A percentile compares a stretch with the other conserved stretches of the same genome.
phyloP scores from a whole-genome alignment of 2,888 invertebrate species.

The Spilosoma lubricipeda region DNA sequence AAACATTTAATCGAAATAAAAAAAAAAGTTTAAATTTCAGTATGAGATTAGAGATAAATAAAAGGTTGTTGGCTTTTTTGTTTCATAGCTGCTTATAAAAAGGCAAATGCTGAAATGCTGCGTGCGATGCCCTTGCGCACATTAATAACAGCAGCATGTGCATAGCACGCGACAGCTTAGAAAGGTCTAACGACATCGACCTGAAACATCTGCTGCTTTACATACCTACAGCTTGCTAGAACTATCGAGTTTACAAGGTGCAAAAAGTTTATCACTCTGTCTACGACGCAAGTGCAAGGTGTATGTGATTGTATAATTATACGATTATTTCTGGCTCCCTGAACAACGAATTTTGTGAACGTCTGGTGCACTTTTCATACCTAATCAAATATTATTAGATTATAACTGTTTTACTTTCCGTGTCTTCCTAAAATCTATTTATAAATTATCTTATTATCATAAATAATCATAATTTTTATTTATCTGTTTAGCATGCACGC shows the following conservation, averaged over 20 bases:
- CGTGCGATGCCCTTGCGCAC: slow-evolving; percentile 49
- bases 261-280: slow-evolving; percentile 37
- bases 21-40: not conserved
- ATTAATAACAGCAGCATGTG: slow-evolving; percentile 63
- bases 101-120: slow-evolving; percentile 62
- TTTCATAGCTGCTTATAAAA: slow-evolving; percentile 37
- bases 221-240: slow-evolving; percentile 45
- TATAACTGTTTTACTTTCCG: too few species aligned
- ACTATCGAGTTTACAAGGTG: slow-evolving; percentile 45
- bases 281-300: slow-evolving; percentile 32
- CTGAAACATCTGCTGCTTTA: slow-evolving; percentile 71
- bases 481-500: not conserved
- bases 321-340: not conserved
- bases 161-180: slow-evolving; percentile 74
- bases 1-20: not conserved
- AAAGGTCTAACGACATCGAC: slow-evolving; percentile 83
- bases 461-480: too few species aligned
- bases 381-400: not conserved
- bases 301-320: slow-evolving; percentile 36
- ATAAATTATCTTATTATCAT: not conserved
- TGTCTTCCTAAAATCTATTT: too few species aligned
- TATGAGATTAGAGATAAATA: not conserved
- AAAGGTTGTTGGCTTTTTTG: not conserved
- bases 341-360: not conserved
- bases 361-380: not conserved